Evolutionary conservation across 1,140 invertebrate genomes (phyloP).

Genomic region (Drosophila pandora): DNA sequence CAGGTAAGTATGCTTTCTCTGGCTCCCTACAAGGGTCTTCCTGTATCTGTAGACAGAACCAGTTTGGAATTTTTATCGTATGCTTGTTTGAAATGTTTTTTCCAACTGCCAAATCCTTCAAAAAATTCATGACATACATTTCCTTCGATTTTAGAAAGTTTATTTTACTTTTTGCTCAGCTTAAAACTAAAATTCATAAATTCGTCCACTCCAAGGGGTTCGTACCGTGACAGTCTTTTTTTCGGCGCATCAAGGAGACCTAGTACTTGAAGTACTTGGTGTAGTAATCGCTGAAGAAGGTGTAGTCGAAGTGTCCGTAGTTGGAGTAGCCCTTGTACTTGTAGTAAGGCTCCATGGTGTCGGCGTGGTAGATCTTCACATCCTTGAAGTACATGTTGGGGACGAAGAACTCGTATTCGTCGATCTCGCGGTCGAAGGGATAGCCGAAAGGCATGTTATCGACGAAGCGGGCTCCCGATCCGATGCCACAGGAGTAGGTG

Average conservation of each 20-base stretch:
- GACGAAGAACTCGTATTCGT: slow-evolving; percentile 82
- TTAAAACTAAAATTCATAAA: slow-evolving; percentile 51
- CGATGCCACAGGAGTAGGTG: slow-evolving; percentile 71
- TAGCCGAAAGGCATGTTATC: slow-evolving; percentile 81
- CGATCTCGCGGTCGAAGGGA: slow-evolving; percentile 84
- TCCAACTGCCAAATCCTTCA: neutral
- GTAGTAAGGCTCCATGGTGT: slow-evolving; percentile 70
- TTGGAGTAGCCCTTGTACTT: slow-evolving; percentile 68
- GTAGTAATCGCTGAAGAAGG: slow-evolving; percentile 71
- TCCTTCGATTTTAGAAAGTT: slow-evolving; percentile 30
- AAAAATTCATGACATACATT: neutral
- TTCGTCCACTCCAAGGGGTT: slow-evolving; percentile 28
- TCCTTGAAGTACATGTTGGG: slow-evolving; percentile 84
- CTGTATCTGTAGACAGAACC: neutral
- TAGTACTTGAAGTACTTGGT: slow-evolving; percentile 70
- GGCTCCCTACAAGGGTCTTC: neutral
- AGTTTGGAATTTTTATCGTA: slow-evolving; percentile 1
- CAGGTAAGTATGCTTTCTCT: slow-evolving; percentile 85
- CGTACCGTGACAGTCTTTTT: slow-evolving; percentile 16
- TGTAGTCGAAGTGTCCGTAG: slow-evolving; percentile 72
- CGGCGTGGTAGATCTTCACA: slow-evolving; percentile 66
- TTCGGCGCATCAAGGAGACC: neutral
- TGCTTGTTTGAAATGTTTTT: neutral
- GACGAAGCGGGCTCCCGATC: slow-evolving; percentile 67
- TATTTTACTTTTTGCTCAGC: slow-evolving; percentile 72